Percentiles rank a stretch among this genome's conserved stretches.
Evolutionary conservation across 2,888 invertebrate genomes (phyloP).

Genomic region (Chouioia cunea): DNA sequence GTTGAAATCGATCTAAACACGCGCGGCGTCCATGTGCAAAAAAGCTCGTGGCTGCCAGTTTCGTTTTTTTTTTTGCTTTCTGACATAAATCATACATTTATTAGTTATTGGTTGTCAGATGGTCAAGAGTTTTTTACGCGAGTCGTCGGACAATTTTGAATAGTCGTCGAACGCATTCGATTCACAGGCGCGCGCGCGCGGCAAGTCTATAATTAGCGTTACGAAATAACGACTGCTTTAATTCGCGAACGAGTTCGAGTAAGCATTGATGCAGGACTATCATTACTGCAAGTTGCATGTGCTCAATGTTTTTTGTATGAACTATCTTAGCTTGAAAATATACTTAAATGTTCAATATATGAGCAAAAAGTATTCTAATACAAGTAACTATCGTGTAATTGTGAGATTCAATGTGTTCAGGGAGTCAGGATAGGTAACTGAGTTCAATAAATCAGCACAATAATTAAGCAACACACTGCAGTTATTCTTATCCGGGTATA

Average conservation of each 20-base stretch:
- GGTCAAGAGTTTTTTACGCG: slow-evolving; percentile 19
- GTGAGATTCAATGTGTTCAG: no score
- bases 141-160: slow-evolving; percentile 38
- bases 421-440: no score
- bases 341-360: no score
- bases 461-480: no score
- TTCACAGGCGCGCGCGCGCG: neutral
- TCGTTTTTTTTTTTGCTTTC: neutral
- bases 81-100: slow-evolving; percentile 36
- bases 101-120: slow-evolving; percentile 37
- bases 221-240: slow-evolving; percentile 44
- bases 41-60: slow-evolving; percentile 1
- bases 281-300: slow-evolving; percentile 37
- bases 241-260: slow-evolving; percentile 39
- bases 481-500: no score
- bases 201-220: slow-evolving; percentile 41
- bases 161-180: slow-evolving; percentile 10
- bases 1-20: slow-evolving; percentile 24
- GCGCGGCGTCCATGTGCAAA: neutral
- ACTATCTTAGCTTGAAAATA: no score
- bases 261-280: slow-evolving; percentile 31
- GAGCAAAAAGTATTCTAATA: no score
- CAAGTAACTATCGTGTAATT: no score
- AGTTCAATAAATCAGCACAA: no score
- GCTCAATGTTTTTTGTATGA: slow-evolving; percentile 9